Percentiles rank a stretch among this genome's conserved stretches.
Evolutionary conservation across 2,888 invertebrate species (phyloP).

Genomic region (Metacarcinus magister): DNA sequence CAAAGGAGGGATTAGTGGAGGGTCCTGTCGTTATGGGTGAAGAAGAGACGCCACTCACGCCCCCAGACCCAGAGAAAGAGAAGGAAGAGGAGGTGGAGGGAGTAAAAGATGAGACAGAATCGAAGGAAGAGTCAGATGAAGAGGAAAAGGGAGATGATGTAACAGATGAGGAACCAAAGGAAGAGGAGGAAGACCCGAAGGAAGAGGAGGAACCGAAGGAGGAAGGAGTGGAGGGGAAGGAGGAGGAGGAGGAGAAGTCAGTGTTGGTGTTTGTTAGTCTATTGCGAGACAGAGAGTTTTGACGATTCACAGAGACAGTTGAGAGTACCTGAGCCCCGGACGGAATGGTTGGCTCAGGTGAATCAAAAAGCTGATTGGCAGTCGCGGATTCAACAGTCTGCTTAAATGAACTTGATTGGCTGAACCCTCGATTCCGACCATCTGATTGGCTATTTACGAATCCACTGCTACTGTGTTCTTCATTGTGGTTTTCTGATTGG

Average conservation of each 20-base stretch:
- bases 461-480: neutral
- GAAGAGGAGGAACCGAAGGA: neutral
- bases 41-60: neutral
- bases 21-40: too few species aligned
- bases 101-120: neutral
- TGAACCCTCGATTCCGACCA: neutral
- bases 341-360: slow-evolving; percentile 57
- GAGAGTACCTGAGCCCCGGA: slow-evolving; percentile 66
- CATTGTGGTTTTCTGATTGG: neutral
- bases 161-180: neutral
- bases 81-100: neutral
- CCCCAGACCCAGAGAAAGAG: neutral
- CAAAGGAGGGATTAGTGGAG: neutral
- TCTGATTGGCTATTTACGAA: neutral
- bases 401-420: neutral
- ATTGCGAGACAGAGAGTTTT: neutral
- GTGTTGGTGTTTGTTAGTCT: neutral
- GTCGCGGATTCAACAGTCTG: neutral
- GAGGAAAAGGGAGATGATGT: neutral
- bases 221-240: neutral
- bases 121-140: neutral
- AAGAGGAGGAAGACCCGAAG: slow-evolving; percentile 17
- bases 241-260: neutral
- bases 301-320: slow-evolving; percentile 56
- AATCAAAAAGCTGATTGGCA: neutral